Percentiles rank a stretch among this genome's conserved stretches.
These are phyloP conservation scores for Oasisia sp. DNA, from an alignment of 2,888 invertebrate genomes.

Conservation along the genomic window DNA sequence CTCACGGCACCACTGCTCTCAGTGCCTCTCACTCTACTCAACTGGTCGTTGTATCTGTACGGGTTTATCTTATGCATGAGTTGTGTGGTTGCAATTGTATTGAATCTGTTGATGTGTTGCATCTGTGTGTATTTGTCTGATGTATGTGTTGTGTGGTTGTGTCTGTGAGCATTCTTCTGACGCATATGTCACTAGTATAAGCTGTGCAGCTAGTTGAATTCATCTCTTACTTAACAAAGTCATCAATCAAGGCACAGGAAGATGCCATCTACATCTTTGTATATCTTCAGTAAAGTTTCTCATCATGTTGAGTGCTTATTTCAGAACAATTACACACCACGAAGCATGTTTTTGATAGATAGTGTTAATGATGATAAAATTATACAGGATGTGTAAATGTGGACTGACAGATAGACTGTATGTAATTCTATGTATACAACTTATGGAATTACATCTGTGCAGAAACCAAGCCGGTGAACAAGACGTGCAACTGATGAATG, in stretches of 20 bases:
- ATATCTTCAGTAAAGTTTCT: no score
- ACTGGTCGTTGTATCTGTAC: background rate
- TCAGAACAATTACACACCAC: background rate
- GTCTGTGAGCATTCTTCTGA: background rate
- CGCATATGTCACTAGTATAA: no score
- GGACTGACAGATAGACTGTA: background rate
- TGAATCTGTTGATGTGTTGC: no score
- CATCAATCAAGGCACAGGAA: background rate
- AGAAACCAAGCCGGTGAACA: conserved; percentile 54
- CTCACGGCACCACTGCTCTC: no score
- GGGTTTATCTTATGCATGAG: background rate
- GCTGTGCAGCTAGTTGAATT: no score
- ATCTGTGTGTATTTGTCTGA: background rate
- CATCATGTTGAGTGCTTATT: background rate
- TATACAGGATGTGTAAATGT: background rate
- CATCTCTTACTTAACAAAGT: background rate
- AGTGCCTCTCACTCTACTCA: no score
- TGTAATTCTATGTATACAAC: background rate
- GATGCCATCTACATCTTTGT: no score
- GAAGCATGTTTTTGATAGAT: background rate
- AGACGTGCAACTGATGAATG: conserved; percentile 63
- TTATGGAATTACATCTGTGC: background rate
- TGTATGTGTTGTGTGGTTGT: background rate
- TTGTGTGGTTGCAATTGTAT: background rate
- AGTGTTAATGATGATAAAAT: background rate